A percentile compares a stretch with the other conserved stretches of the same genome.
Evolutionary conservation across 1,140 invertebrate species (phyloP).

Genomic region (Drosophila tsacasi): DNA sequence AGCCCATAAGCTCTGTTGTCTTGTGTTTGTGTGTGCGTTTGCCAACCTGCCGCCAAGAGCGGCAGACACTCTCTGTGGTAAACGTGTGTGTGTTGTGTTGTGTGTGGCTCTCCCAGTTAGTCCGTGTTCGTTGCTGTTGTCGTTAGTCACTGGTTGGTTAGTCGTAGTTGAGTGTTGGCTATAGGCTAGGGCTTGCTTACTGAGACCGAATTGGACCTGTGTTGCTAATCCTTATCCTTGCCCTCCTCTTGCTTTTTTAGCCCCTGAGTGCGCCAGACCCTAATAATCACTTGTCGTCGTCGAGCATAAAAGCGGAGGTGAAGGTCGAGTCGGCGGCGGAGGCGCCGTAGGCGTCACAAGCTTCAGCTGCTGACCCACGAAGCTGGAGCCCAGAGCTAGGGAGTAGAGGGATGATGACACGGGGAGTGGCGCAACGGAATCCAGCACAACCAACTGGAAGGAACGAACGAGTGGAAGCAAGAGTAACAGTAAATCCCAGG

Average conservation of each 20-base stretch:
- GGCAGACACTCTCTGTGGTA: conserved; percentile 45
- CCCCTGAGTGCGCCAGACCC: conserved; percentile 85
- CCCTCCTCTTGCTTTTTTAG: conserved; percentile 71
- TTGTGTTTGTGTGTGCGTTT: conserved; percentile 65
- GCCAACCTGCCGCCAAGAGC: conserved; percentile 21
- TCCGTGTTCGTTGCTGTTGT: conserved; percentile 52
- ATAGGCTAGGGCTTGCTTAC: conserved; percentile 60
- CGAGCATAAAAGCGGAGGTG: conserved; percentile 73
- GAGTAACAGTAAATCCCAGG: conserved; percentile 7
- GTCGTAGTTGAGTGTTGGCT: conserved; percentile 59
- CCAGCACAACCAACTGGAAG: conserved; percentile 24
- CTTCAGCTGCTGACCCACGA: conserved; percentile 40
- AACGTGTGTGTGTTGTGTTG: conserved; percentile 44
- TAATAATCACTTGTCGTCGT: conserved; percentile 84
- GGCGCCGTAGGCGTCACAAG: conserved; percentile 67
- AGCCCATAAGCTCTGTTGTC: conserved; percentile 64
- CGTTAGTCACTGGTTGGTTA: conserved; percentile 32
- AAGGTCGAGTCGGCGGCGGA: conserved; percentile 84
- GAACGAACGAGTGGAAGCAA: conserved; percentile 4
- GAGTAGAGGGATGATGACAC: conserved; percentile 52
- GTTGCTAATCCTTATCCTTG: conserved; percentile 48
- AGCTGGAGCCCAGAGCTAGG: conserved; percentile 31
- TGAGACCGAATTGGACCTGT: neutral
- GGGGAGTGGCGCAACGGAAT: conserved; percentile 57
- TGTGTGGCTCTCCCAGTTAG: conserved; percentile 53